A percentile compares a stretch with the other conserved stretches of the same genome.
These are phyloP conservation scores for Pyrocephalus nanus DNA, from an alignment of 2,797 vertebrate species.

Conservation along the genomic window DNA sequence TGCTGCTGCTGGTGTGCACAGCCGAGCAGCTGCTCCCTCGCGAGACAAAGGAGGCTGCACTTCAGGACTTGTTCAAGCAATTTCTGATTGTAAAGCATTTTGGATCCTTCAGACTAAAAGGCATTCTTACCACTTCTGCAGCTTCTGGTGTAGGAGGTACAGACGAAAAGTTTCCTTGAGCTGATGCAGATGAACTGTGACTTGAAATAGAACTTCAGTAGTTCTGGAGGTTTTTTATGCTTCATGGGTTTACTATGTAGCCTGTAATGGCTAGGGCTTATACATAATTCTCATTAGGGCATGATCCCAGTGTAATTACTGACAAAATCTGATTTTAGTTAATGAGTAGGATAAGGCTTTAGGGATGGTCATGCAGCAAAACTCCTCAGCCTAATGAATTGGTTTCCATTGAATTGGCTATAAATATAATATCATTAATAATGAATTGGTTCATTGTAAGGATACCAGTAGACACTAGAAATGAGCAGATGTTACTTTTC, in stretches of 20 bases:
- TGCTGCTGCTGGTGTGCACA: neutral
- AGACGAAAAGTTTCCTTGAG: neutral
- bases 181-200: neutral
- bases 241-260: neutral
- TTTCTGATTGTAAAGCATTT: slow-evolving; percentile 49
- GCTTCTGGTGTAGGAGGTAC: neutral
- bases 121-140: slow-evolving; percentile 33
- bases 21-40: slow-evolving; percentile 53
- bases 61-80: slow-evolving; percentile 10
- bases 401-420: slow-evolving; percentile 17
- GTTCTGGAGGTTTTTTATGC: neutral
- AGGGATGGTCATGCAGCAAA: neutral
- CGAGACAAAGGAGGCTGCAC: slow-evolving; percentile 32
- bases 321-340: slow-evolving; percentile 43
- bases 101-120: slow-evolving; percentile 24
- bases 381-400: slow-evolving; percentile 40
- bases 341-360: slow-evolving; percentile 14
- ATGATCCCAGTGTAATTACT: slow-evolving; percentile 21
- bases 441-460: neutral
- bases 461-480: neutral
- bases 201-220: slow-evolving; percentile 6
- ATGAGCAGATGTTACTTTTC: neutral
- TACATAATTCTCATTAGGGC: slow-evolving; percentile 3
- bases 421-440: slow-evolving; percentile 45
- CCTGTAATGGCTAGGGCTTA: neutral